These are phyloP conservation scores for Euphonia xanthogaster DNA, from an alignment of 2,797 vertebrate genomes.

Conservation along the genomic window DNA sequence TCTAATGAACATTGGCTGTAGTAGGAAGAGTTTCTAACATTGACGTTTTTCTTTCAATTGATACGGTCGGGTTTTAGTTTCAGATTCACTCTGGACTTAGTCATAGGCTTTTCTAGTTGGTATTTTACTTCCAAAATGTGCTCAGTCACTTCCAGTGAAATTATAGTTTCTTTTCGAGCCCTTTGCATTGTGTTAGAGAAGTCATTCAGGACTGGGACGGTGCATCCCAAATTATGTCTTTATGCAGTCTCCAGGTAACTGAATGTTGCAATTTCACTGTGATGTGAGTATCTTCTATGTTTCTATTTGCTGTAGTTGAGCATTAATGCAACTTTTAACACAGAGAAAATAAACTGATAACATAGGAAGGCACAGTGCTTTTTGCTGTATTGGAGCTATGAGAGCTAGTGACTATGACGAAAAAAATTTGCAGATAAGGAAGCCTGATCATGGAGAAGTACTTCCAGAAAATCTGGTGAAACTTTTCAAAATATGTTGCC, in stretches of 20 bases:
- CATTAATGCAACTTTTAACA: not conserved
- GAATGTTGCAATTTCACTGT: not conserved
- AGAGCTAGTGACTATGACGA: not conserved
- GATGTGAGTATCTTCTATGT: not conserved
- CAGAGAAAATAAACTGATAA: not conserved
- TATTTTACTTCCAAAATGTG: not conserved
- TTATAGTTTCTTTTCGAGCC: not conserved
- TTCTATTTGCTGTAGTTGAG: not conserved
- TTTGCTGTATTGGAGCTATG: not conserved
- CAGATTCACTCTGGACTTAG: not conserved
- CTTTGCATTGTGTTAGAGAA: not conserved
- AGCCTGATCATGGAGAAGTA: not conserved
- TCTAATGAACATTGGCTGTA: not conserved
- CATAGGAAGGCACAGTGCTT: not conserved
- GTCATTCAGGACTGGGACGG: not conserved
- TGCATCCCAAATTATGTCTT: not conserved
- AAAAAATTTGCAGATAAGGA: not conserved
- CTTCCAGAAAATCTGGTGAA: not conserved
- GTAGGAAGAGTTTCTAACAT: not conserved
- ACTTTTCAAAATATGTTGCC: not conserved
- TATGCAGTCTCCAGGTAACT: not conserved
- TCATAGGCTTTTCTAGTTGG: not conserved
- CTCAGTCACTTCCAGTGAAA: not conserved
- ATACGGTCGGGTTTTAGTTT: not conserved
- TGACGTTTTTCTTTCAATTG: not conserved